A percentile compares a stretch with the other conserved stretches of the same genome.
Conservation (phyloP, 2,888 invertebrate species). For the Arctia plantaginis region DNA sequence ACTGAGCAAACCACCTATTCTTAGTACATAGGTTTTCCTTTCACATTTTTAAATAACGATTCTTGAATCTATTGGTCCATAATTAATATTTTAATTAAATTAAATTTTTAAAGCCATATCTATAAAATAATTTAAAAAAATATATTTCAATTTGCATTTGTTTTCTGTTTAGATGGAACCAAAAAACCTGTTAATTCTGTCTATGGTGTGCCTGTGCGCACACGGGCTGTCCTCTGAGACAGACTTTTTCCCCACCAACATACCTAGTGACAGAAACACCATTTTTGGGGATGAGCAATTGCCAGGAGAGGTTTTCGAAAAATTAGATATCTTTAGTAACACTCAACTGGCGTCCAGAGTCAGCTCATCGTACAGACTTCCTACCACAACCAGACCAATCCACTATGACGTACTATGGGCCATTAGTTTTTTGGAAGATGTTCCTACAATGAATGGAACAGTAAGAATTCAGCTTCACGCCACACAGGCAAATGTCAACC, state of each 20-base stretch:
- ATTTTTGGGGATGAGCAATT: constrained; percentile 77
- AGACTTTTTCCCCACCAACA: background rate
- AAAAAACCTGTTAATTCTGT: constrained; percentile 60
- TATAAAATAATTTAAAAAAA: background rate
- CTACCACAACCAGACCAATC: constrained; percentile 80
- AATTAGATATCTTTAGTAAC: constrained; percentile 51
- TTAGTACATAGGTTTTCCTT: too few species aligned
- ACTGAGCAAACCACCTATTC: background rate
- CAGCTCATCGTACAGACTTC: constrained; percentile 74
- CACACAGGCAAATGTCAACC: constrained; percentile 48
- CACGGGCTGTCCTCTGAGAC: constrained; percentile 55
- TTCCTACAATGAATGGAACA: constrained; percentile 77
- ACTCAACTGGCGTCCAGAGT: constrained; percentile 35
- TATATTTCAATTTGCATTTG: background rate
- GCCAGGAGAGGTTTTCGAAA: constrained; percentile 72
- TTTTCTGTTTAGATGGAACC: constrained; percentile 71
- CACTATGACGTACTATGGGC: constrained; percentile 83
- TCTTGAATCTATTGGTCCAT: background rate
- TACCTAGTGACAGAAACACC: constrained; percentile 64
- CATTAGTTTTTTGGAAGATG: constrained; percentile 66
- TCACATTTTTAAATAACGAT: too few species aligned
- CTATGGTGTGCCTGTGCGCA: constrained; percentile 57
- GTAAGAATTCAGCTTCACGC: constrained; percentile 68
- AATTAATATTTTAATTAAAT: background rate
- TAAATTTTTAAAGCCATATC: too few species aligned